Conservation (phyloP, 2,113 vertebrate species). For the Cinclus mexicanus region DNA sequence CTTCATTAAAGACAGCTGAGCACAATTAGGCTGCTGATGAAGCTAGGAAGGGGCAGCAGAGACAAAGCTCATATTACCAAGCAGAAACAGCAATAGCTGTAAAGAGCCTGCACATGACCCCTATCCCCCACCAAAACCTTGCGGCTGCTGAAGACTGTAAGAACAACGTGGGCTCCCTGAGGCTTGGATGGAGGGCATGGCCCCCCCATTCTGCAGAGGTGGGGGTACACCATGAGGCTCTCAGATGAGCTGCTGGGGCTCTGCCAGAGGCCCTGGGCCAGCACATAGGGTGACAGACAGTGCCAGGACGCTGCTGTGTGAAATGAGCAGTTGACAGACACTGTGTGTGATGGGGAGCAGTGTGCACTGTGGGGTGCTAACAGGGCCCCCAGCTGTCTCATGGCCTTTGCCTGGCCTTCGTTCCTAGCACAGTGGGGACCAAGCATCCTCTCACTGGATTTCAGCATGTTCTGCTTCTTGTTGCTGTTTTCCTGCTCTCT, state of each 20-base stretch:
- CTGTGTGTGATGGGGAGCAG: neutral
- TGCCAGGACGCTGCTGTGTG: neutral
- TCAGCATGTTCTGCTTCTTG: neutral
- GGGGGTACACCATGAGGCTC: rapidly evolving
- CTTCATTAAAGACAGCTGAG: neutral
- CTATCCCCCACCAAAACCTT: neutral
- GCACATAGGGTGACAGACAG: rapidly evolving
- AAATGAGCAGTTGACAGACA: neutral
- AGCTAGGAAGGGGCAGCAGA: neutral
- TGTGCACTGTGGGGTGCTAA: neutral
- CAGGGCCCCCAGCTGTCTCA: rapidly evolving
- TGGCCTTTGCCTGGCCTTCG: neutral
- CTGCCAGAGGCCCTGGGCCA: neutral
- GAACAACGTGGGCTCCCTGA: rapidly evolving
- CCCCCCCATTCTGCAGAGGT: rapidly evolving
- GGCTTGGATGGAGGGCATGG: neutral
- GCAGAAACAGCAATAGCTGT: neutral
- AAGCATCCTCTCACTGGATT: neutral
- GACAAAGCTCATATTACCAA: neutral
- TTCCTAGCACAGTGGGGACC: neutral
- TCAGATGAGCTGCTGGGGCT: neutral
- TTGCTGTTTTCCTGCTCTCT: neutral
- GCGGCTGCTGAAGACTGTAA: neutral
- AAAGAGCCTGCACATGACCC: neutral
- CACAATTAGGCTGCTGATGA: neutral